Percentiles rank a stretch among this genome's conserved stretches.
These are phyloP conservation scores for Heliconius ismenius DNA, from an alignment of 2,888 invertebrate genomes.

Conservation along the genomic window DNA sequence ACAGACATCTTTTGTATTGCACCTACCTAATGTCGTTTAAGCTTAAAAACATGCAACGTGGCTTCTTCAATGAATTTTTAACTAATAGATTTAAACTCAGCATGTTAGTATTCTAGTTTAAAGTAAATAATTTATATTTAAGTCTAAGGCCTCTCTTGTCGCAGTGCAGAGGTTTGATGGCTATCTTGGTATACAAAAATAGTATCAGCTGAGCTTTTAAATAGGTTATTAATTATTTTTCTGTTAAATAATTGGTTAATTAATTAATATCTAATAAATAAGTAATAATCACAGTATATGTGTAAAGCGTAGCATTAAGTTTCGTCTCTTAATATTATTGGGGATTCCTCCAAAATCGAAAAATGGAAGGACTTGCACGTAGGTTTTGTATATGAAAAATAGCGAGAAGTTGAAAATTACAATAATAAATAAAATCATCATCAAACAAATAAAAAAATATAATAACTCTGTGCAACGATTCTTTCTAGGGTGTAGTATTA, in stretches of 20 bases:
- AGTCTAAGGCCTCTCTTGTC: conserved; percentile 26
- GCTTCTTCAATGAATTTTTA: not conserved
- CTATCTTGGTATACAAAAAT: conserved; percentile 13
- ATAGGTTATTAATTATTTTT: not conserved
- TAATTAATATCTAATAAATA: not conserved
- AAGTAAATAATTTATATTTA: conserved; percentile 23
- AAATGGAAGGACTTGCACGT: too few relatives aligned
- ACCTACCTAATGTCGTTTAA: not conserved
- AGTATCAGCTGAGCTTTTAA: not conserved
- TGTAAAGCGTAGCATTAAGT: too few relatives aligned
- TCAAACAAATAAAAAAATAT: too few relatives aligned
- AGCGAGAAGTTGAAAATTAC: too few relatives aligned
- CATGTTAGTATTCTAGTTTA: not conserved
- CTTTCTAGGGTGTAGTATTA: too few relatives aligned
- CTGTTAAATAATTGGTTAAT: not conserved
- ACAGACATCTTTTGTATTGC: not conserved
- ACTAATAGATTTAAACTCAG: conserved; percentile 3
- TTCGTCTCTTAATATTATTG: too few relatives aligned
- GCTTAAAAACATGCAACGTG: not conserved
- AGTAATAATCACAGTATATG: not conserved
- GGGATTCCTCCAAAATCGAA: too few relatives aligned
- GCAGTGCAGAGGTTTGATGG: conserved; percentile 29
- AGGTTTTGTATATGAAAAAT: too few relatives aligned
- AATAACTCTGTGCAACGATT: too few relatives aligned
- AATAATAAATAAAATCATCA: too few relatives aligned